A percentile compares a stretch with the other conserved stretches of the same genome.
Evolutionary conservation across 2,888 invertebrate genomes (phyloP).

Genomic region (Rutpela maculata): DNA sequence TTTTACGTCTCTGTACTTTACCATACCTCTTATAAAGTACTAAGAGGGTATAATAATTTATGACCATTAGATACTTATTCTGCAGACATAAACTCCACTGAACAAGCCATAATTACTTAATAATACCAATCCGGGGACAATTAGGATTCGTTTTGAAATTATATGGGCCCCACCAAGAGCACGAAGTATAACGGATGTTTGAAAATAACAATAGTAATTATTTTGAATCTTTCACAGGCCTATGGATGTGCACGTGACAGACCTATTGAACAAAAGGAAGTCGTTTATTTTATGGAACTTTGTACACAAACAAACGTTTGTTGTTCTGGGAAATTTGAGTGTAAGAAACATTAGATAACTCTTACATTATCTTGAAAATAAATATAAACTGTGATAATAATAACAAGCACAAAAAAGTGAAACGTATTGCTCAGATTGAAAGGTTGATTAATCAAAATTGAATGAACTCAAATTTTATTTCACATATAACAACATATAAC

Average conservation of each 20-base stretch:
- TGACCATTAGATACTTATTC: constrained; percentile 27
- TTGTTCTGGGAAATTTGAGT: too few species aligned
- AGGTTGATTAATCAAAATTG: too few species aligned
- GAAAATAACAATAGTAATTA: constrained; percentile 13
- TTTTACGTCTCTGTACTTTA: constrained; percentile 25
- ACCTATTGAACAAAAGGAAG: background rate
- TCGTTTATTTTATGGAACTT: background rate
- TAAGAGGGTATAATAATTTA: constrained; percentile 34
- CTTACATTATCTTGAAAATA: too few species aligned
- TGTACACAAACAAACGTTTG: background rate
- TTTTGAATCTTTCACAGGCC: background rate
- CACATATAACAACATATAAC: too few species aligned
- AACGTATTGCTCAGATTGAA: too few species aligned
- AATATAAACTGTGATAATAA: too few species aligned
- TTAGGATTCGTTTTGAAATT: constrained; percentile 26
- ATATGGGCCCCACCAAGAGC: constrained; percentile 1
- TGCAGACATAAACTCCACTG: constrained; percentile 12
- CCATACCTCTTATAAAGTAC: constrained; percentile 15
- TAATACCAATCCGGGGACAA: constrained; percentile 20
- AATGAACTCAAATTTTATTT: too few species aligned
- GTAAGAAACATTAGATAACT: too few species aligned
- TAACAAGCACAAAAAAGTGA: too few species aligned
- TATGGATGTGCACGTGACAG: background rate
- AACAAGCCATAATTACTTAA: constrained; percentile 34
- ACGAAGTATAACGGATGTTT: constrained; percentile 27